phyloP scores from a whole-genome alignment of 2,888 invertebrate species.

The Meteorus cinctellus region DNA sequence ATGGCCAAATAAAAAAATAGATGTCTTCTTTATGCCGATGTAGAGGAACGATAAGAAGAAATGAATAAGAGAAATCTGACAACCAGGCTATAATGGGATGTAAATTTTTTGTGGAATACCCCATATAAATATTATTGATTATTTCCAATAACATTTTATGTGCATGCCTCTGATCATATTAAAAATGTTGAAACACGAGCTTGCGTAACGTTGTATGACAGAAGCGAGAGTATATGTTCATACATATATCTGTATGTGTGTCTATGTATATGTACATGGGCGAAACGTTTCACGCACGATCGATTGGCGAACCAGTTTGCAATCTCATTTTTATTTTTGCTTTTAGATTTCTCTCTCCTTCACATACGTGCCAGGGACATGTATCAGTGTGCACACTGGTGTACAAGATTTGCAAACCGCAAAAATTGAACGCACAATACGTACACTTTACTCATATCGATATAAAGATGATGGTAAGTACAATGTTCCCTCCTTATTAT shows the following conservation, averaged over 20 bases:
- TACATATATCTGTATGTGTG: neutral
- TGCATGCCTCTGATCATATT: constrained; percentile 25
- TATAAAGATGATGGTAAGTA: neutral
- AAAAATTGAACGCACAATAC: neutral
- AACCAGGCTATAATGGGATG: no score
- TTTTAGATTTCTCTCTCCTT: constrained; percentile 29
- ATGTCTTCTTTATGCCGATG: neutral
- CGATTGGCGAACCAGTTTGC: constrained; percentile 36
- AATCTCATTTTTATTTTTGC: constrained; percentile 30
- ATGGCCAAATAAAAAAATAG: neutral
- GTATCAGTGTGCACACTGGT: neutral
- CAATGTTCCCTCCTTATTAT: no score
- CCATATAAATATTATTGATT: neutral
- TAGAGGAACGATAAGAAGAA: no score
- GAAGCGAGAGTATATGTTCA: constrained; percentile 17
- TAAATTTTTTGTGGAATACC: no score
- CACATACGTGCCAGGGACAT: constrained; percentile 29
- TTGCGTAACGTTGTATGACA: constrained; percentile 36
- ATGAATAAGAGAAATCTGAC: no score
- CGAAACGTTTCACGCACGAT: constrained; percentile 33
- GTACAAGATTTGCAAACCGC: neutral
- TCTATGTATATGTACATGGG: neutral
- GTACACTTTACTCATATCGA: neutral
- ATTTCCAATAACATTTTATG: constrained; percentile 9
- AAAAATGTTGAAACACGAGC: constrained; percentile 32